Conservation (phyloP, 1,140 invertebrate genomes). For the Drosophila rhopaloa region DNA sequence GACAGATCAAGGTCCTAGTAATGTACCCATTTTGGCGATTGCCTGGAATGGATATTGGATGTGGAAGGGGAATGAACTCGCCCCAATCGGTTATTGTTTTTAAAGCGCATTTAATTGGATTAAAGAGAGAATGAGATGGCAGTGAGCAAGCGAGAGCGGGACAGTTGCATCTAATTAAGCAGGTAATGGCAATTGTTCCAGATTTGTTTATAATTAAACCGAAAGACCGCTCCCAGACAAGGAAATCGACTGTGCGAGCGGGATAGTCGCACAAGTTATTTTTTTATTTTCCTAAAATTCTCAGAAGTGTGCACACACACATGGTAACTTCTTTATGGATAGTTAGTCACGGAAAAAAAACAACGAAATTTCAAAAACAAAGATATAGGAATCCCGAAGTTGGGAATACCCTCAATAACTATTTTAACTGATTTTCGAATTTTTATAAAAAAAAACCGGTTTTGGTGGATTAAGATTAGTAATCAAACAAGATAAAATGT, state of each 20-base stretch:
- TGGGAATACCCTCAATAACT: not conserved
- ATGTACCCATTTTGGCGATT: conserved; percentile 8
- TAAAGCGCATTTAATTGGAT: conserved; percentile 43
- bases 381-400: conserved; percentile 2
- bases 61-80: conserved; percentile 17
- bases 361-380: not conserved
- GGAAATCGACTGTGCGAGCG: conserved; percentile 26
- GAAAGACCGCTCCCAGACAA: conserved; percentile 22
- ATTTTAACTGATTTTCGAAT: no score
- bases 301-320: conserved; percentile 1
- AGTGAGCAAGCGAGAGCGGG: not conserved
- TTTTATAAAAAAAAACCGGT: no score
- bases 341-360: conserved; percentile 19
- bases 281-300: not conserved
- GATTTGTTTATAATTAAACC: conserved; percentile 13
- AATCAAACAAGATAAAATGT: no score
- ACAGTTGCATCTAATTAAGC: conserved; percentile 14
- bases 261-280: not conserved
- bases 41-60: conserved; percentile 1
- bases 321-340: not conserved
- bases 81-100: conserved; percentile 12
- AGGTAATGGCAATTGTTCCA: conserved; percentile 19
- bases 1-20: conserved; percentile 47
- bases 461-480: no score
- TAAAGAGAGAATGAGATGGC: not conserved